Conservation (phyloP, 1,140 invertebrate species). For the Ceratitis capitata region DNA sequence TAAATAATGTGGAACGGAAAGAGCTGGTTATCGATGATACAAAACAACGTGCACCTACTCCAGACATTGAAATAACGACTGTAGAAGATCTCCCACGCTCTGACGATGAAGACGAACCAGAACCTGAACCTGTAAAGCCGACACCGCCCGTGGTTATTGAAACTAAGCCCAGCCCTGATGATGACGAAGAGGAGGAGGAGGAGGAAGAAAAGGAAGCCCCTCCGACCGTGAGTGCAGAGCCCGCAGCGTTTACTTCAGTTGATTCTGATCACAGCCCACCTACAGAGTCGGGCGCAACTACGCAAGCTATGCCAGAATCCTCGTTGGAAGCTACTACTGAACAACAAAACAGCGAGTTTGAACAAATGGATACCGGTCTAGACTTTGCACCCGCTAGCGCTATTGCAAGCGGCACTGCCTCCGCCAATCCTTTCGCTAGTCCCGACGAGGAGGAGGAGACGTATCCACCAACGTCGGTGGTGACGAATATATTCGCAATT, state of each 20-base stretch:
- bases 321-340: constrained; percentile 41
- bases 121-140: neutral
- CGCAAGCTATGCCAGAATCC: constrained; percentile 43
- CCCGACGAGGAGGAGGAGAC: constrained; percentile 64
- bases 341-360: constrained; percentile 47
- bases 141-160: constrained; percentile 32
- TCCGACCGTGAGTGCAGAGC: neutral
- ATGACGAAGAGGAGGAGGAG: constrained; percentile 34
- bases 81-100: constrained; percentile 62
- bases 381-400: constrained; percentile 53
- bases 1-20: constrained; percentile 46
- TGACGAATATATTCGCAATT: constrained; percentile 62
- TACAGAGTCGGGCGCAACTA: constrained; percentile 51
- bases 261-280: constrained; percentile 55
- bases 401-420: constrained; percentile 55
- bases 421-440: constrained; percentile 67
- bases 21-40: constrained; percentile 48
- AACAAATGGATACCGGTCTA: constrained; percentile 62
- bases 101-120: constrained; percentile 61
- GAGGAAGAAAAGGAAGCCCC: neutral
- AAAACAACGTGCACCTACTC: constrained; percentile 57
- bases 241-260: neutral
- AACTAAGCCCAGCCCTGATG: constrained; percentile 48
- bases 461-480: constrained; percentile 48
- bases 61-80: constrained; percentile 63